Conservation (phyloP, 1,140 invertebrate genomes). For the Propsilocerus akamusi region DNA sequence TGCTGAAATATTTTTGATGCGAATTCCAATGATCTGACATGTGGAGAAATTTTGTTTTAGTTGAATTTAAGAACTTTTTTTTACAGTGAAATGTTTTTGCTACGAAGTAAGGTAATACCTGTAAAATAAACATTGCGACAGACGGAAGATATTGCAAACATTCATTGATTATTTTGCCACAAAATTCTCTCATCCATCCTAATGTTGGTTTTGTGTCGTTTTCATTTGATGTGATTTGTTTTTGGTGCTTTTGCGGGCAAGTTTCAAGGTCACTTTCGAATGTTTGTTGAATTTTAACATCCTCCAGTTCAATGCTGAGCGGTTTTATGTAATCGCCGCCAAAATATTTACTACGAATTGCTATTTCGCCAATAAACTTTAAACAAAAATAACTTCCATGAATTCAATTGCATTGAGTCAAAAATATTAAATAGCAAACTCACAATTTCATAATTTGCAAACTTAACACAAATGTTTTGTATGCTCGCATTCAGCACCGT, state of each 20-base stretch:
- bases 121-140: neutral
- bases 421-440: neutral
- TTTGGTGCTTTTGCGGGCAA: neutral
- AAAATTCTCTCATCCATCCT: neutral
- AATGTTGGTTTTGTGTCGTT: neutral
- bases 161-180: neutral
- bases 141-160: neutral
- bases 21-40: neutral
- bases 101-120: neutral
- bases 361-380: neutral
- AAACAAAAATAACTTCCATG: too few species aligned
- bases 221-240: neutral
- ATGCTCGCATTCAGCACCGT: neutral
- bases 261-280: neutral
- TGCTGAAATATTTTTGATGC: neutral
- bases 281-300: neutral
- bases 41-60: too few species aligned
- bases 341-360: neutral
- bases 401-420: neutral
- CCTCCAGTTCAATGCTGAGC: neutral
- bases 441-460: neutral
- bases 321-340: neutral
- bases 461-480: neutral
- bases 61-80: too few species aligned
- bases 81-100: neutral